A percentile compares a stretch with the other conserved stretches of the same genome.
Conservation (phyloP, 2,797 vertebrate species). For the Parauchenoglanis punctatus region DNA sequence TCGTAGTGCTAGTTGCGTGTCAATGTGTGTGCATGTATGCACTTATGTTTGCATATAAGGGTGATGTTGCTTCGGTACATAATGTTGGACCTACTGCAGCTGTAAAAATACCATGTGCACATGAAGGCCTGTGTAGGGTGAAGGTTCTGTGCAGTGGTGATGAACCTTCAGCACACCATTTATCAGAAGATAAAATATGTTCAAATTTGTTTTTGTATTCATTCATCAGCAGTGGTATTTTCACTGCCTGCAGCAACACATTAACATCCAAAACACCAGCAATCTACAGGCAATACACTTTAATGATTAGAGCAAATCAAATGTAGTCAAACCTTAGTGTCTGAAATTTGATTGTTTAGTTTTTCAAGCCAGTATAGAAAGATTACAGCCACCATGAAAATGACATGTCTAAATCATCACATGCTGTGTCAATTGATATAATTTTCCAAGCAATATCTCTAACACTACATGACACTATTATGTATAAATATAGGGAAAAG, state of each 20-base stretch:
- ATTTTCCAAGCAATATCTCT: neutral
- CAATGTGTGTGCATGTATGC: neutral
- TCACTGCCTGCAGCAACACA: conserved; percentile 45
- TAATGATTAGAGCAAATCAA: neutral
- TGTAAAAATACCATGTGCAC: conserved; percentile 69
- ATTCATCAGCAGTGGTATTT: conserved; percentile 60
- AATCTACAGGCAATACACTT: conserved; percentile 43
- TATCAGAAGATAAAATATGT: conserved; percentile 70
- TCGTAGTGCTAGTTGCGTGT: neutral
- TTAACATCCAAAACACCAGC: conserved; percentile 52
- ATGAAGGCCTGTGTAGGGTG: conserved; percentile 52
- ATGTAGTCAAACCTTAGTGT: neutral
- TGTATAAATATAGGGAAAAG: neutral
- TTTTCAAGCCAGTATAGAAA: neutral
- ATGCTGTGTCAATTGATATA: neutral
- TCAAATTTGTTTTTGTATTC: conserved; percentile 61
- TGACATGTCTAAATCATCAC: neutral
- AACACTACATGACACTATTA: neutral
- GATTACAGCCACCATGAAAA: neutral
- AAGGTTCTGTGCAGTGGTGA: conserved; percentile 61
- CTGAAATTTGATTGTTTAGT: neutral
- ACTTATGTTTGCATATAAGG: neutral
- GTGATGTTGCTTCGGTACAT: conserved; percentile 56
- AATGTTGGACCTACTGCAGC: conserved; percentile 71
- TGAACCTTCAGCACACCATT: conserved; percentile 67